Percentiles rank a stretch among this genome's conserved stretches.
These are phyloP conservation scores for Shinisaurus crocodilurus DNA, from an alignment of 2,113 vertebrate genomes.

Conservation along the genomic window DNA sequence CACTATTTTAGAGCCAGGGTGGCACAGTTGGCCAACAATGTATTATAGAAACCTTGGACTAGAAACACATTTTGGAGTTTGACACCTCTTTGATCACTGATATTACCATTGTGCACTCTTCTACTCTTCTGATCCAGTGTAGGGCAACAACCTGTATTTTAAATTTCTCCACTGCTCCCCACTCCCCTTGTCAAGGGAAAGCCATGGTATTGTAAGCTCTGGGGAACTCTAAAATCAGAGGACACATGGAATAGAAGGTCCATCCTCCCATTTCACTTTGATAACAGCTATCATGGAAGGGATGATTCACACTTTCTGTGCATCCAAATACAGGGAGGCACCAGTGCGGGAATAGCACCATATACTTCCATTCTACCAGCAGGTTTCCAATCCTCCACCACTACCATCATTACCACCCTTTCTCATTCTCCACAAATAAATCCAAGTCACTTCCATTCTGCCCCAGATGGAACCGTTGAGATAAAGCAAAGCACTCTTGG, in stretches of 20 bases:
- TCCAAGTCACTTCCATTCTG: not conserved
- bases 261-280: not conserved
- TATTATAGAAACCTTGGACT: not conserved
- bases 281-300: not conserved
- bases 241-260: not conserved
- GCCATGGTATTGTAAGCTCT: not conserved
- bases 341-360: too few relatives aligned
- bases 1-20: accelerated
- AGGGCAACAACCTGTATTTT: not conserved
- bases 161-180: not conserved
- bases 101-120: not conserved
- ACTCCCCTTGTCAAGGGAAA: not conserved
- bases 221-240: not conserved
- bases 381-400: not conserved
- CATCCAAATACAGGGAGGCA: too few relatives aligned
- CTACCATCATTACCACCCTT: not conserved
- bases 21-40: not conserved
- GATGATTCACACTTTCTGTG: not conserved
- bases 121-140: not conserved
- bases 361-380: not conserved
- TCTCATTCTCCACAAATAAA: not conserved
- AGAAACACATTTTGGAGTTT: not conserved
- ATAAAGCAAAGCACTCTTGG: not conserved
- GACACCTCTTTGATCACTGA: not conserved
- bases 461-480: not conserved